Evolutionary conservation across 2,113 vertebrate species (phyloP).

Genomic region (Larimichthys polyactis): DNA sequence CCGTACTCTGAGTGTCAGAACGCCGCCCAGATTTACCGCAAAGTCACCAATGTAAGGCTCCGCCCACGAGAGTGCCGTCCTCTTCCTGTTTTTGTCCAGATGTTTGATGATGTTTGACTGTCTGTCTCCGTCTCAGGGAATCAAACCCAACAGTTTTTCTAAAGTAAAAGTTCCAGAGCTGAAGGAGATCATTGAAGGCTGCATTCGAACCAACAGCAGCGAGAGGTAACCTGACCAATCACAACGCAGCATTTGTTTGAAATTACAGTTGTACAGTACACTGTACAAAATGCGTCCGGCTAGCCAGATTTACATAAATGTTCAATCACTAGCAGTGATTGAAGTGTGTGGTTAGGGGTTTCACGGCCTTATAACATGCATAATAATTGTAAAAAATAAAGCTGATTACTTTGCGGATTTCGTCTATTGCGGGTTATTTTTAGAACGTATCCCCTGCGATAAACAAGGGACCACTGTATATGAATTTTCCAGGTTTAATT

Average conservation of each 20-base stretch:
- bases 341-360: too few species aligned
- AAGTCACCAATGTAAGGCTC: constrained; percentile 90
- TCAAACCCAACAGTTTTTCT: constrained; percentile 93
- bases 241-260: background rate
- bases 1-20: constrained; percentile 94
- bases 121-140: constrained; percentile 82
- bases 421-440: too few species aligned
- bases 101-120: background rate
- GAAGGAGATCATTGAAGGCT: constrained; percentile 94
- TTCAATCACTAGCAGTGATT: too few species aligned
- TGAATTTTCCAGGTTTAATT: too few species aligned
- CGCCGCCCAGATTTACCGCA: constrained; percentile 94
- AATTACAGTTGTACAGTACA: too few species aligned
- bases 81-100: background rate
- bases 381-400: too few species aligned
- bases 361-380: too few species aligned
- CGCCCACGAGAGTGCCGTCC: background rate
- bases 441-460: too few species aligned
- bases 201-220: constrained; percentile 90
- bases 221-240: constrained; percentile 83
- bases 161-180: constrained; percentile 92
- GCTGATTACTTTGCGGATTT: too few species aligned
- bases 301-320: too few species aligned
- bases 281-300: too few species aligned
- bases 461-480: too few species aligned